Evolutionary conservation across 2,888 invertebrate species (phyloP).

Genomic region (Fragum sueziense): DNA sequence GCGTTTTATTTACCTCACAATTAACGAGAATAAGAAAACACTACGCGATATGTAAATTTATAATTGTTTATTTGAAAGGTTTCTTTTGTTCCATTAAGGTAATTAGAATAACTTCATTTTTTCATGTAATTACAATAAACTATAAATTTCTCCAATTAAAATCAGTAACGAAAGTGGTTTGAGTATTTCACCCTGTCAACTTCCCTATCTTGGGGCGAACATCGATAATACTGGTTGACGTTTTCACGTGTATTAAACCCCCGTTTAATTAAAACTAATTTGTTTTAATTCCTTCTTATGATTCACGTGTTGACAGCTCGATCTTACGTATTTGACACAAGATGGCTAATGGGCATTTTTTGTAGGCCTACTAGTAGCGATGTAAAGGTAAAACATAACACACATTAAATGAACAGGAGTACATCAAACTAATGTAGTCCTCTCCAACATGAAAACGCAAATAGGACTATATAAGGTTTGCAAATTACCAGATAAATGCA

Average conservation of each 20-base stretch:
- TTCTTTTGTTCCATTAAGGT: background rate
- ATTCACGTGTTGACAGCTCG: conserved; percentile 7
- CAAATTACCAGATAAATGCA: too few species aligned
- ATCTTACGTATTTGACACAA: background rate
- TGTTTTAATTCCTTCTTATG: conserved; percentile 21
- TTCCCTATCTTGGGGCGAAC: conserved; percentile 57
- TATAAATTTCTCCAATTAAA: background rate
- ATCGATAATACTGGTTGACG: conserved; percentile 6
- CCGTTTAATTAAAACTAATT: conserved; percentile 13
- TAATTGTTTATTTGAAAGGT: background rate
- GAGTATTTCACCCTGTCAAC: conserved; percentile 46
- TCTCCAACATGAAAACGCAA: too few species aligned
- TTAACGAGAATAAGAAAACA: background rate
- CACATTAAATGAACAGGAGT: background rate
- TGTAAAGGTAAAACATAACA: background rate
- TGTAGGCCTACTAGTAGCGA: background rate
- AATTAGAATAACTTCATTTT: background rate
- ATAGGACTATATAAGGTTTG: too few species aligned
- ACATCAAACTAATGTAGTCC: too few species aligned
- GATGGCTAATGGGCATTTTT: background rate
- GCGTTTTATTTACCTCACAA: background rate
- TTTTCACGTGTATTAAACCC: background rate
- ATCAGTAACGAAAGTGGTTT: conserved; percentile 21
- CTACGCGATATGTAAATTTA: background rate
- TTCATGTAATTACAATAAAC: background rate